Evolutionary conservation across 2,888 invertebrate genomes (phyloP).

Genomic region (Leptinotarsa tumamoca): DNA sequence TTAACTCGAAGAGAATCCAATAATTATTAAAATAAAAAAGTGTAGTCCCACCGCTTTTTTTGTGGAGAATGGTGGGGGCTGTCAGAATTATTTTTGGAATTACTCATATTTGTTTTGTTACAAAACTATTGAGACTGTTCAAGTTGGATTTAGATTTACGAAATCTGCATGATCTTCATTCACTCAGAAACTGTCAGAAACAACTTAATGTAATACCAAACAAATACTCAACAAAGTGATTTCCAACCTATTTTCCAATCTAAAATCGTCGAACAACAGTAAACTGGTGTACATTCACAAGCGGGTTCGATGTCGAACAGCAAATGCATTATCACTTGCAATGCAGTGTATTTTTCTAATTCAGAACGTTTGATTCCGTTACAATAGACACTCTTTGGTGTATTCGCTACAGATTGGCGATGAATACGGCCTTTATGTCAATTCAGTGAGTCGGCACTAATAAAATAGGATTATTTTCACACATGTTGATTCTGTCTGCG

Average conservation of each 20-base stretch:
- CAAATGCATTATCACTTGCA: slow-evolving; percentile 24
- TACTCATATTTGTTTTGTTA: too few relatives aligned
- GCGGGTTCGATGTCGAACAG: slow-evolving; percentile 14
- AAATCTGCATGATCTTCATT: too few relatives aligned
- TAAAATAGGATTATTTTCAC: slow-evolving; percentile 63
- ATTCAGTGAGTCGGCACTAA: slow-evolving; percentile 61
- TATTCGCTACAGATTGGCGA: slow-evolving; percentile 52
- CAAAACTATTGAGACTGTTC: too few relatives aligned
- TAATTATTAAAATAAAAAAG: too few relatives aligned
- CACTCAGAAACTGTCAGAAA: too few relatives aligned
- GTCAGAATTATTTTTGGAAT: too few relatives aligned
- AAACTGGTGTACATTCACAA: slow-evolving; percentile 7
- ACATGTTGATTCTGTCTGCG: slow-evolving; percentile 57
- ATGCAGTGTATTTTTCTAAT: slow-evolving; percentile 35
- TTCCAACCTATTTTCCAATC: background rate
- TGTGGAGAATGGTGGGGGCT: too few relatives aligned
- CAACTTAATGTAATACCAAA: background rate
- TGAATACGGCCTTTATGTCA: slow-evolving; percentile 60
- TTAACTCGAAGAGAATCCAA: too few relatives aligned
- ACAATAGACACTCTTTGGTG: slow-evolving; percentile 48
- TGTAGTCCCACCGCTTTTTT: too few relatives aligned
- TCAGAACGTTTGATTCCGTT: slow-evolving; percentile 34
- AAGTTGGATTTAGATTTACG: too few relatives aligned
- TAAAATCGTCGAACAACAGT: background rate
- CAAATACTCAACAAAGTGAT: background rate